phyloP scores from a whole-genome alignment of 92 coral and sea anemone genomes.

The Nematostella vectensis region DNA sequence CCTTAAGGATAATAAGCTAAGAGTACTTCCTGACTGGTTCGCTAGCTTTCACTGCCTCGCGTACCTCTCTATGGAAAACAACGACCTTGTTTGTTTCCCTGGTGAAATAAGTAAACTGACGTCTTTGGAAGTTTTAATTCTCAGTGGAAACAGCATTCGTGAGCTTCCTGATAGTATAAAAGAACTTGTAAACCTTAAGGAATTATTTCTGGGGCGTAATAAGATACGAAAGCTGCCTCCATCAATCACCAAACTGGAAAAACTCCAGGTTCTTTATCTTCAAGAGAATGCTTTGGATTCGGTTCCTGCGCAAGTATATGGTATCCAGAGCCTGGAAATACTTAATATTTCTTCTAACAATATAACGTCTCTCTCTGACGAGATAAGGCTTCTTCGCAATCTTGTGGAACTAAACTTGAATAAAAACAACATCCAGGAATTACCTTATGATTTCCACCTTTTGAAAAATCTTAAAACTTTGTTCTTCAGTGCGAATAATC shows the following conservation, averaged over 20 bases:
- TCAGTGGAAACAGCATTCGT: conserved; percentile 46
- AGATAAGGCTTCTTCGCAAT: conserved; percentile 41
- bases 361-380: conserved; percentile 29
- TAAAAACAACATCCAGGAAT: conserved; percentile 32
- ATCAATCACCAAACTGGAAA: conserved; percentile 44
- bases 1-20: conserved; percentile 46
- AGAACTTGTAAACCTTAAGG: conserved; percentile 40
- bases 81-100: conserved; percentile 51
- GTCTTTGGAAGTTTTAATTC: conserved; percentile 52
- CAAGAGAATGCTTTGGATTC: conserved; percentile 49
- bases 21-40: conserved; percentile 62
- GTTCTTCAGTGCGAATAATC: conserved; percentile 31
- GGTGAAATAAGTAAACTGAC: conserved; percentile 47
- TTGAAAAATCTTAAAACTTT: conserved; percentile 35
- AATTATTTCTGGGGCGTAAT: conserved; percentile 64
- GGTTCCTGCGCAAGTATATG: conserved; percentile 46
- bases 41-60: conserved; percentile 43
- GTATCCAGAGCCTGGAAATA: conserved; percentile 29
- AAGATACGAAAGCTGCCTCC: conserved; percentile 32
- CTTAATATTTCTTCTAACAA: conserved; percentile 48
- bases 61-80: conserved; percentile 56
- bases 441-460: conserved; percentile 60
- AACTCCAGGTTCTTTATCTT: conserved; percentile 38
- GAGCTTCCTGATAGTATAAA: conserved; percentile 60
- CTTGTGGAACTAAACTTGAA: conserved; percentile 58